A percentile compares a stretch with the other conserved stretches of the same genome.
These are phyloP conservation scores for Callipepla squamata DNA, from an alignment of 2,113 vertebrate species.

Conservation along the genomic window DNA sequence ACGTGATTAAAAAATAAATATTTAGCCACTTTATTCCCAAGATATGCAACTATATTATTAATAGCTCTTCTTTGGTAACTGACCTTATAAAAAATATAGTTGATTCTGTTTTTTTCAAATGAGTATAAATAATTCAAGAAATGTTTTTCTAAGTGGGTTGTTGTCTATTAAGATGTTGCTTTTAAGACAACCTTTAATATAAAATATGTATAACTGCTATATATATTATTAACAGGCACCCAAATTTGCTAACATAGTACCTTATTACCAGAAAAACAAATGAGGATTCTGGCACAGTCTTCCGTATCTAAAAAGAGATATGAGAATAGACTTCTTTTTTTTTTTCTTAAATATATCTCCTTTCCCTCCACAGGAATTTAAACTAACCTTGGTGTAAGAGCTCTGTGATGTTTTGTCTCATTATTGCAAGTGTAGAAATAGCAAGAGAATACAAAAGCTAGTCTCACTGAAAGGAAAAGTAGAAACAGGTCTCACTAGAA, in stretches of 20 bases:
- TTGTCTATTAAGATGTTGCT: constrained; percentile 71
- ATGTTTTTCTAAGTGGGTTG: constrained; percentile 68
- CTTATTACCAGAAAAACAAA: constrained; percentile 46
- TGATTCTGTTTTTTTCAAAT: constrained; percentile 71
- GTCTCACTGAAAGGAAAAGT: background rate
- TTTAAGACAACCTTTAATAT: constrained; percentile 73
- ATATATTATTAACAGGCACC: constrained; percentile 73
- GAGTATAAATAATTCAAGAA: constrained; percentile 74
- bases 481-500: constrained; percentile 21
- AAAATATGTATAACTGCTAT: constrained; percentile 75
- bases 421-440: background rate
- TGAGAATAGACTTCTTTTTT: background rate
- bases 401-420: background rate
- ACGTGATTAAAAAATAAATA: constrained; percentile 61
- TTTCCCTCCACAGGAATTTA: constrained; percentile 19
- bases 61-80: constrained; percentile 58
- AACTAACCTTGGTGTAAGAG: background rate
- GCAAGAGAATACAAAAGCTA: background rate
- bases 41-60: constrained; percentile 54
- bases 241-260: constrained; percentile 39
- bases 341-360: background rate
- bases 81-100: constrained; percentile 68
- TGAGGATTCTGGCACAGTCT: constrained; percentile 3
- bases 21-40: constrained; percentile 14
- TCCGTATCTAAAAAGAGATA: constrained; percentile 17